phyloP scores from a whole-genome alignment of 2,113 vertebrate species.

The Narcine bancroftii region DNA sequence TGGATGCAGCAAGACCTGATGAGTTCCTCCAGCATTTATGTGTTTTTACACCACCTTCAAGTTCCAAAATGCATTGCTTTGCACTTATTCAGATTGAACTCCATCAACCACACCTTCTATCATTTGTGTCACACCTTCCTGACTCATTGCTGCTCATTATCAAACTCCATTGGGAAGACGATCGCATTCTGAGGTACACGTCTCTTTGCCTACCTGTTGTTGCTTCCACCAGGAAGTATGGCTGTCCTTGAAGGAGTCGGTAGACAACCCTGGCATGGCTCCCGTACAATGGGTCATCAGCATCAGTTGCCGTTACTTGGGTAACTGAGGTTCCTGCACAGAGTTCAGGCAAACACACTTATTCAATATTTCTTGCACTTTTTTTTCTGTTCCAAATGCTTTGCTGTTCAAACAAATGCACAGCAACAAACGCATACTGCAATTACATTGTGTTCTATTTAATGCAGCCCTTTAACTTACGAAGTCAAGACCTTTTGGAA shows the following conservation, averaged over 20 bases:
- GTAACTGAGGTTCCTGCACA: constrained; percentile 76
- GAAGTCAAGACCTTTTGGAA: no score
- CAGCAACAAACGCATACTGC: not conserved
- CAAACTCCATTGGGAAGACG: not conserved
- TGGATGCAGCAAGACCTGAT: no score
- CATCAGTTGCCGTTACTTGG: constrained; percentile 86
- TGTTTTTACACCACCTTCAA: no score
- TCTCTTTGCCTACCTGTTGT: constrained; percentile 70
- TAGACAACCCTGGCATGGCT: constrained; percentile 83
- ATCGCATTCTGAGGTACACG: not conserved
- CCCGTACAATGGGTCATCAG: constrained; percentile 72
- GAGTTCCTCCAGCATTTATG: no score
- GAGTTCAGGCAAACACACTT: constrained; percentile 35
- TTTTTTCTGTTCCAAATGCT: not conserved
- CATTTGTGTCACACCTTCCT: not conserved
- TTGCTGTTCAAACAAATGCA: not conserved
- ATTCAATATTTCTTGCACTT: not conserved
- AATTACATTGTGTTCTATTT: not conserved
- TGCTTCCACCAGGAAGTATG: constrained; percentile 91
- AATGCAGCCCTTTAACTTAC: no score
- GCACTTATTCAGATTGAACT: no score
- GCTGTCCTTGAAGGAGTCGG: constrained; percentile 77
- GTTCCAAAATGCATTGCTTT: no score
- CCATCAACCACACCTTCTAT: no score
- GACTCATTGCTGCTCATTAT: not conserved